Evolutionary conservation across 92 coral and sea anemone genomes (phyloP), one percentile per base, ranked within the genome.

Genomic region (Bergia sp.): DNA sequence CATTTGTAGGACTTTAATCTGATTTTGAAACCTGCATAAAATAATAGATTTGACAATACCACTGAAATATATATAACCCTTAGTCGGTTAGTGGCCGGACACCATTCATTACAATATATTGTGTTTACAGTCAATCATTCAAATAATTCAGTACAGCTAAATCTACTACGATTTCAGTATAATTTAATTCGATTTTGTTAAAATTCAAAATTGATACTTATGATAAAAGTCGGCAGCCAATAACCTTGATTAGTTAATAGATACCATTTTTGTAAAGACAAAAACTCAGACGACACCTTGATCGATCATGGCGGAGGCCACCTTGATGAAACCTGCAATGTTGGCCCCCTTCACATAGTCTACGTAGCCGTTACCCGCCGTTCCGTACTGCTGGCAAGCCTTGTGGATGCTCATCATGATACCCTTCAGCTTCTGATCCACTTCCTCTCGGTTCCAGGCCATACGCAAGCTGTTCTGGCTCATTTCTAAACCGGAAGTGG

Each of bases 401-500:
- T 41, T 82, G 81, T 95, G 94, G 65, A 95, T 90, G 39, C 41
- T 85, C 36, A 40, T 44, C 86, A 83, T 67, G 76, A 95, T 93
- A 42, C 88, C 79, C 69, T 88, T 84, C 86, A 95, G 75, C 91
- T 93, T 95, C 73, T 80, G 76, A 71, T 95, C 98, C 16, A 95
- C 98, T 53, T 91, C 94, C 78, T 93, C 92, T 69, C 94, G 86
- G 39, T 88, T 88, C 98, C 98, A 95, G 87, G 94, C 92, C 66
- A 88, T 49, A 82, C 98, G 95, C 85, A 88, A 90, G 91, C 98
- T 95, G 86, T 95, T 95, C 69, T 95, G 98, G 89, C 96, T 95
- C 98, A 95, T 95, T 90, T 95, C 98, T 73, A 95, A 89, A 16
- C 98, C 98, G 72, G 98, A 95, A 58, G 94, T 95, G 15, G 98